Evolutionary conservation across 2,797 vertebrate species (phyloP), one percentile per base, ranked within the genome.

Genomic region (Enoplosus armatus): DNA sequence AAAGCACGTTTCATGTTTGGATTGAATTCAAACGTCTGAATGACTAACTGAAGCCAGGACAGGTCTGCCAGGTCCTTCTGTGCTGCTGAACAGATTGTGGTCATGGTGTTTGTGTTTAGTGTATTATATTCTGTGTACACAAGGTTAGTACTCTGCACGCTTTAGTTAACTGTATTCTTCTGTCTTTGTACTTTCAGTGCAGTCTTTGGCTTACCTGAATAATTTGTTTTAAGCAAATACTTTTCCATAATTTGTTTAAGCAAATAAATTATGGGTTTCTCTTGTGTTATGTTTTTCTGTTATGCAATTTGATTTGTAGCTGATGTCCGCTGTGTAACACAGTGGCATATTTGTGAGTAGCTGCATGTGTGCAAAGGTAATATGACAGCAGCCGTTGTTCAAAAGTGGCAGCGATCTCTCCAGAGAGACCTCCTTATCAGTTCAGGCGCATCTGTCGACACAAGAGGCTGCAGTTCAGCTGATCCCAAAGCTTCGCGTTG

Each of bases 201-300:
- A 77, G 80, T 90, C 74, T 53, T 73, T 45, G 67, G 74, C 81
- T 77, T 70, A 72, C 22, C 41, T 55, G 8, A 80, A 81, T 92
- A 85, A 91, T 94, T 93, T 37, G 37, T 37, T 37, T 37, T n/a
- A 37, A 11, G 10, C 37, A 37, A 37, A 37, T 37, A 37, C 37
- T 11, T 16, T 45, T 63, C 86, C 92, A 92, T 92, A 85, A 91
- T 93, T 92, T 93, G 83, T 91, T 90, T 41, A n/a, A 48, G 24
- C 27, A 74, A 88, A 92, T 87, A 39, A 91, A 91, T 93, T 85
- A 93, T 92, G 91, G 87, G 18, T 72, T 31, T 76, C 22, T 67
- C 18, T 51, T 22, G 18, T 77, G 59, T 75, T 54, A 10, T 59
- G 18, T 79, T 71, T 81, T 31, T 41, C 45, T 72, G 60, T 77